Evolutionary conservation across 2,797 vertebrate genomes (phyloP).

Genomic region (Cacajao melanocephalus): DNA sequence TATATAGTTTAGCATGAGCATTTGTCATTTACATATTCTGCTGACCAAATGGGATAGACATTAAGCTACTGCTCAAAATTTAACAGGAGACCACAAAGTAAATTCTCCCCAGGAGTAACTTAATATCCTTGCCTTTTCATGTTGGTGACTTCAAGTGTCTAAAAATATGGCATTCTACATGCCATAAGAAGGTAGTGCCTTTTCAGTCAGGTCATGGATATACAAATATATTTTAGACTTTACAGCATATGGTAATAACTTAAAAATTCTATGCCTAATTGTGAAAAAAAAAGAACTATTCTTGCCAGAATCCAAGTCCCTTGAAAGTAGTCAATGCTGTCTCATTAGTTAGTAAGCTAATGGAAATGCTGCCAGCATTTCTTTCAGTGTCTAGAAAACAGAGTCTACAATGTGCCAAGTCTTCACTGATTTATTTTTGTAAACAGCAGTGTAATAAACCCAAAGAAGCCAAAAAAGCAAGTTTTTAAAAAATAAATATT

Average conservation of each 20-base stretch:
- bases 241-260: conserved; percentile 38
- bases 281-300: neutral
- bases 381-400: conserved; percentile 67
- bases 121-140: neutral
- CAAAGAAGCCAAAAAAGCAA: conserved; percentile 65
- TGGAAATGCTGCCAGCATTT: conserved; percentile 58
- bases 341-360: conserved; percentile 61
- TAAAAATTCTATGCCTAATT: conserved; percentile 50
- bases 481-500: conserved; percentile 56
- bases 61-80: neutral
- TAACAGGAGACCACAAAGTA: neutral
- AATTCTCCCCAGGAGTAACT: neutral
- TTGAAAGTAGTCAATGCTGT: conserved; percentile 23
- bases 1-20: neutral
- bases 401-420: conserved; percentile 17
- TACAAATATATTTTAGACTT: neutral
- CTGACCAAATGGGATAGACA: neutral
- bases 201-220: neutral
- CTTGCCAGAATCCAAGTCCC: conserved; percentile 55
- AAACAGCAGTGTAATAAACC: conserved; percentile 56
- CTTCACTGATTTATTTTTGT: conserved; percentile 69
- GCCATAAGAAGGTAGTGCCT: neutral
- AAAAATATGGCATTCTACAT: neutral
- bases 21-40: neutral
- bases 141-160: neutral